Conservation (phyloP, 2,888 invertebrate species). For the Tipula lateralis region DNA sequence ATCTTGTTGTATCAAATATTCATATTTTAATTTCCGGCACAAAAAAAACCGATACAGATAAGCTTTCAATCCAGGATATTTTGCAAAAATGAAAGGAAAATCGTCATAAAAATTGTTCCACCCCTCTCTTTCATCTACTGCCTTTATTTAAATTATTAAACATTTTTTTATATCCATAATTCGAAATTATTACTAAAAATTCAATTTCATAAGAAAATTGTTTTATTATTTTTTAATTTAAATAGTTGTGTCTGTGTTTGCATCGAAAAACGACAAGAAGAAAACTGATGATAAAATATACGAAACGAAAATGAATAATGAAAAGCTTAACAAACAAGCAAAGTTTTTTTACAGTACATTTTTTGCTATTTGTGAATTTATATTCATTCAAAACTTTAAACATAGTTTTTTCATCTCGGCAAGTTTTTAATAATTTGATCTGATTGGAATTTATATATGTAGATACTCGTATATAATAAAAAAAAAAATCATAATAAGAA, state of each 20-base stretch:
- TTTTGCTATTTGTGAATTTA: background rate
- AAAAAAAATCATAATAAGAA: background rate
- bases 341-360: background rate
- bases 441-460: conserved; percentile 7
- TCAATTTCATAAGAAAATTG: background rate
- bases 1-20: background rate
- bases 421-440: background rate
- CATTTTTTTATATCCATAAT: background rate
- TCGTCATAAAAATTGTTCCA: background rate
- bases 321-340: background rate
- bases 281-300: background rate
- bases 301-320: conserved; percentile 11
- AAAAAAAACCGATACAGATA: background rate
- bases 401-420: background rate
- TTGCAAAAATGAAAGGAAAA: background rate
- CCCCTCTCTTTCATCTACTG: background rate
- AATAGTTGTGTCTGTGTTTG: background rate
- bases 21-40: conserved; percentile 15
- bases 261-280: background rate
- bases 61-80: background rate
- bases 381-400: background rate
- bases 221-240: background rate
- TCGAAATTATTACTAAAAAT: background rate
- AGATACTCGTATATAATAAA: background rate
- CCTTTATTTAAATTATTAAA: background rate